phyloP scores from a whole-genome alignment of 2,888 invertebrate species.

The Galerucella calmariensis region DNA sequence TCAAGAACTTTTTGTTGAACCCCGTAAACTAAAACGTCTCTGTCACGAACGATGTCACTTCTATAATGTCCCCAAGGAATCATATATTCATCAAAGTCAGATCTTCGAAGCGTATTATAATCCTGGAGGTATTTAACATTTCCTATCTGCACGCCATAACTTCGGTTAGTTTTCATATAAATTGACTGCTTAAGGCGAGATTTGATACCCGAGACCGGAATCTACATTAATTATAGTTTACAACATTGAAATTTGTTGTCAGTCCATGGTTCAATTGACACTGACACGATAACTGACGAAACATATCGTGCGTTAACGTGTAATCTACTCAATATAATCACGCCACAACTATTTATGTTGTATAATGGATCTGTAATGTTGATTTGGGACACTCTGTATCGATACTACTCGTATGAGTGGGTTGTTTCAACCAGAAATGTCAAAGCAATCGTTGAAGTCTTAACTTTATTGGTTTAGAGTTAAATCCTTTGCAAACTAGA shows the following conservation, averaged over 20 bases:
- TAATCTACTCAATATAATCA: too few species aligned
- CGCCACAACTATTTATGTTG: background rate
- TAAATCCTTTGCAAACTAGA: too few species aligned
- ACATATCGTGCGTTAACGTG: too few species aligned
- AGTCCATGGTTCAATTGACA: background rate
- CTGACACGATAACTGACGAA: background rate
- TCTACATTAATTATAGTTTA: conserved; percentile 21
- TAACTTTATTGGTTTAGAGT: too few species aligned
- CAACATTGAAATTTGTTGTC: background rate
- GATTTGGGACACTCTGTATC: too few species aligned
- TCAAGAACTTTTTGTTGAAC: too few species aligned
- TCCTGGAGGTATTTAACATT: conserved; percentile 29
- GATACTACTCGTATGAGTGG: too few species aligned
- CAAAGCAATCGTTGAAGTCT: too few species aligned
- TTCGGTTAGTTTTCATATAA: conserved; percentile 43
- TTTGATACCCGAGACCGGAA: conserved; percentile 22
- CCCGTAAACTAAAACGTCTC: background rate
- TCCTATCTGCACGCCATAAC: conserved; percentile 30
- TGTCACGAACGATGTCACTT: background rate
- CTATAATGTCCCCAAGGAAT: conserved; percentile 17
- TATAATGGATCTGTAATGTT: too few species aligned
- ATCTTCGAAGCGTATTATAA: conserved; percentile 25
- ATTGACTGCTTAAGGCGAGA: conserved; percentile 39
- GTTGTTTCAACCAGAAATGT: too few species aligned
- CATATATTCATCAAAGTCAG: conserved; percentile 33